Percentiles rank a stretch among this genome's conserved stretches.
Conservation (phyloP, 2,113 vertebrate genomes). For the Indicator indicator region DNA sequence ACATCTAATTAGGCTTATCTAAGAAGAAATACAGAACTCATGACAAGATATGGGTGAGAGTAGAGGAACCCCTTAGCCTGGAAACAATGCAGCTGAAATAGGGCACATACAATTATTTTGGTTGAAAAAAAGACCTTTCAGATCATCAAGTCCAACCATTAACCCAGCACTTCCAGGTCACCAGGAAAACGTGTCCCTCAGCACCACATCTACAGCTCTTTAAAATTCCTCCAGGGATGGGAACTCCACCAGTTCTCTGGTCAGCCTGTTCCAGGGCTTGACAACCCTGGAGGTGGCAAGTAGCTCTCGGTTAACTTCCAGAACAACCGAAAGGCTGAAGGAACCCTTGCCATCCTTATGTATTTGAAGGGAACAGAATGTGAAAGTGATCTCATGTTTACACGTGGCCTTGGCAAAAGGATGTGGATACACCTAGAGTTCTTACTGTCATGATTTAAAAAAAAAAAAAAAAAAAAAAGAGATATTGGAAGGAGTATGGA, state of each 20-base stretch:
- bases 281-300: neutral
- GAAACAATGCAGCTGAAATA: neutral
- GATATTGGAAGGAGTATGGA: neutral
- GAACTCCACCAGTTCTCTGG: too few species aligned
- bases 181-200: too few species aligned
- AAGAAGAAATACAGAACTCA: neutral
- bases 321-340: neutral
- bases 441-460: neutral
- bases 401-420: neutral
- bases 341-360: neutral
- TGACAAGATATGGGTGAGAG: neutral
- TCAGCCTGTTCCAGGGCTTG: too few species aligned
- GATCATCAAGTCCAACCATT: too few species aligned
- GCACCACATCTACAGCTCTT: too few species aligned
- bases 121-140: too few species aligned
- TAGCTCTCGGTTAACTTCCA: neutral
- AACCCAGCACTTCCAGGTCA: too few species aligned
- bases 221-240: too few species aligned
- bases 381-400: neutral
- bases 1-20: neutral
- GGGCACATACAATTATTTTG: too few species aligned
- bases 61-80: neutral
- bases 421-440: neutral
- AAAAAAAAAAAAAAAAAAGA: neutral
- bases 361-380: neutral